phyloP scores from a whole-genome alignment of 2,888 invertebrate species.

The Neuroscelio doddi region DNA sequence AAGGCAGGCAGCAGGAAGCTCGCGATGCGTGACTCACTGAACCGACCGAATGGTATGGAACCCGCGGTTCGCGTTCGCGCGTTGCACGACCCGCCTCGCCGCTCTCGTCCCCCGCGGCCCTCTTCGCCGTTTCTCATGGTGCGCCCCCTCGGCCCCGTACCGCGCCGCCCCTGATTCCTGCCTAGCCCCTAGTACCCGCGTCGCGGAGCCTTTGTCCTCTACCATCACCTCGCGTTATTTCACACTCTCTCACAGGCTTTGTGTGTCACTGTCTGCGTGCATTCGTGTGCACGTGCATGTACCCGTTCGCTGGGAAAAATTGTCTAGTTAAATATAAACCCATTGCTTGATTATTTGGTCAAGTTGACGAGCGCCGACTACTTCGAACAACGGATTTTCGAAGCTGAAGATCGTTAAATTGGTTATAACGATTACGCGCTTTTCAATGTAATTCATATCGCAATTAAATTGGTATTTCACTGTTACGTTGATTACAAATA shows the following conservation, averaged over 20 bases:
- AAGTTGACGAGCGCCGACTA: neutral
- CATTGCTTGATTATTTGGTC: slow-evolving; percentile 29
- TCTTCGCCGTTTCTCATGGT: slow-evolving; percentile 23
- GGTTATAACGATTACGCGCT: too few relatives aligned
- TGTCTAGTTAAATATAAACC: slow-evolving; percentile 37
- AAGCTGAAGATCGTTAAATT: too few relatives aligned
- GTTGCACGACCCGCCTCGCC: slow-evolving; percentile 49
- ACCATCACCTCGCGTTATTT: slow-evolving; percentile 69
- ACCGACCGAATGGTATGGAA: slow-evolving; percentile 62
- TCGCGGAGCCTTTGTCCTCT: slow-evolving; percentile 68
- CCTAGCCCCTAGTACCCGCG: slow-evolving; percentile 61
- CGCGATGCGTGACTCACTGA: slow-evolving; percentile 71
- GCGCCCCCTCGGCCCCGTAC: slow-evolving; percentile 23
- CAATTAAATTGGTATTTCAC: too few relatives aligned
- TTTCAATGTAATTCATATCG: too few relatives aligned
- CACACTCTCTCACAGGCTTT: slow-evolving; percentile 60
- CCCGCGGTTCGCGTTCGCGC: slow-evolving; percentile 68
- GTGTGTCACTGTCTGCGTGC: slow-evolving; percentile 27
- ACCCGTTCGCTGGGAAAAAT: slow-evolving; percentile 31
- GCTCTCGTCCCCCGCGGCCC: slow-evolving; percentile 43
- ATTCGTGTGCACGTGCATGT: slow-evolving; percentile 19
- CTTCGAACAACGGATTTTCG: too few relatives aligned
- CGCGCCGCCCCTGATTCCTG: slow-evolving; percentile 47
- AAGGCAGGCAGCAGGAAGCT: slow-evolving; percentile 68
- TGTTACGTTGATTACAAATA: too few relatives aligned